Conservation (phyloP, 2,888 invertebrate genomes). For the Caenorhabditis sp. region DNA sequence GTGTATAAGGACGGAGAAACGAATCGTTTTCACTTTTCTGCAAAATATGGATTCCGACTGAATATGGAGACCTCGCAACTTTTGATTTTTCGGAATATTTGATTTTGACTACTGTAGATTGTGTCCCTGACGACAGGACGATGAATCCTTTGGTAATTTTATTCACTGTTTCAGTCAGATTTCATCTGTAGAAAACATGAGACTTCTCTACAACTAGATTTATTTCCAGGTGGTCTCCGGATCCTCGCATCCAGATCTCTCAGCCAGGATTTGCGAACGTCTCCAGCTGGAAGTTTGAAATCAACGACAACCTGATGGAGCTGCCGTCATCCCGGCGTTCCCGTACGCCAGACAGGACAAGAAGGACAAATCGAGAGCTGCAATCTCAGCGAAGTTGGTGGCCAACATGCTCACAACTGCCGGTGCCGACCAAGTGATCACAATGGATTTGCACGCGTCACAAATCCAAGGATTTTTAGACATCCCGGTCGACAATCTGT, state of each 20-base stretch:
- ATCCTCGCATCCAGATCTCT: constrained; percentile 96
- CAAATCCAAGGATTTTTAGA: constrained; percentile 89
- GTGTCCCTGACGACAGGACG: too few species aligned
- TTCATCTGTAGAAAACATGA: too few species aligned
- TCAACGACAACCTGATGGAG: constrained; percentile 93
- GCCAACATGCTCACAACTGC: constrained; percentile 96
- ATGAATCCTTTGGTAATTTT: too few species aligned
- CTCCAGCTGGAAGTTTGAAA: constrained; percentile 92
- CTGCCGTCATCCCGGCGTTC: constrained; percentile 96
- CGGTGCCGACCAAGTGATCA: constrained; percentile 96
- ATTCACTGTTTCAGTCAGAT: too few species aligned
- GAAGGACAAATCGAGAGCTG: constrained; percentile 93
- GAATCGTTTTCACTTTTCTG: too few species aligned
- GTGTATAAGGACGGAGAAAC: too few species aligned
- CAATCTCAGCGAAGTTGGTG: constrained; percentile 92
- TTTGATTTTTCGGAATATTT: too few species aligned
- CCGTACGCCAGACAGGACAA: constrained; percentile 97
- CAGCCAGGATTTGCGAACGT: constrained; percentile 96
- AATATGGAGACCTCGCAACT: too few species aligned
- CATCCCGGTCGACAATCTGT: constrained; percentile 93
- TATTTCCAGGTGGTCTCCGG: constrained; percentile 97
- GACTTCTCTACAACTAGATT: too few species aligned
- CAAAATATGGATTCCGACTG: too few species aligned
- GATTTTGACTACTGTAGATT: too few species aligned
- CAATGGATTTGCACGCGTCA: constrained; percentile 96